Conservation (phyloP, 1,140 invertebrate genomes). For the Agrilus planipennis region DNA sequence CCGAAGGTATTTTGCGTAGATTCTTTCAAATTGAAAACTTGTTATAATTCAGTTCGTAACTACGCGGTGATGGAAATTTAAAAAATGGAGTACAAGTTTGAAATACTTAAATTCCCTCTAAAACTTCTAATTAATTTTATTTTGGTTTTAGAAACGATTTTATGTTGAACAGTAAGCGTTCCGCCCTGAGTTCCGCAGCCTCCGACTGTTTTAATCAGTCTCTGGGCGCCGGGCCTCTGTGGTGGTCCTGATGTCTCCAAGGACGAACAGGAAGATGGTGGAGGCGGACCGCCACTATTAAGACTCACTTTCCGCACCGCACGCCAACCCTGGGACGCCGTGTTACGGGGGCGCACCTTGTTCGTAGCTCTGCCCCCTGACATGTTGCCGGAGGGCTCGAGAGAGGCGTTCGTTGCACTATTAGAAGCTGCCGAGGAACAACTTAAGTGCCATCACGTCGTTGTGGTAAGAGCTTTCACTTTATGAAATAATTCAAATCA, state of each 20-base stretch:
- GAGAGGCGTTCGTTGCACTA: conserved; percentile 84
- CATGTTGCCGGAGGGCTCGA: conserved; percentile 76
- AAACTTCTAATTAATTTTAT: conserved; percentile 1
- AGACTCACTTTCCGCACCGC: conserved; percentile 32
- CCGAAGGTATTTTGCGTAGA: not conserved
- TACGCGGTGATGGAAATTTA: not conserved
- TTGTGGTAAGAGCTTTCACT: conserved; percentile 49
- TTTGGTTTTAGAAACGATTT: conserved; percentile 19
- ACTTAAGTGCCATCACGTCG: conserved; percentile 67
- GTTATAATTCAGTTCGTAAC: not conserved
- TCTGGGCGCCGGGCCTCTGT: conserved; percentile 97
- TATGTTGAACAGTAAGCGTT: conserved; percentile 41
- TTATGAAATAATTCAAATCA: too few relatives aligned
- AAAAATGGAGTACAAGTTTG: not conserved
- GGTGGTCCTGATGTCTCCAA: conserved; percentile 89
- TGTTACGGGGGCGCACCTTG: conserved; percentile 61
- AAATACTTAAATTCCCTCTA: not conserved
- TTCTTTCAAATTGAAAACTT: conserved; percentile 1
- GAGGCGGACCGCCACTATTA: conserved; percentile 26
- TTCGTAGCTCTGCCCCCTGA: conserved; percentile 79
- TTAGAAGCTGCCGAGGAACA: conserved; percentile 93
- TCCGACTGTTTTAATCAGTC: conserved; percentile 65
- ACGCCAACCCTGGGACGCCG: conserved; percentile 33
- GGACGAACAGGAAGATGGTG: conserved; percentile 25
- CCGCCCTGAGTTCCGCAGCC: conserved; percentile 41